phyloP scores from a whole-genome alignment of 2,888 invertebrate genomes.

The Caenorhabditis sp. region DNA sequence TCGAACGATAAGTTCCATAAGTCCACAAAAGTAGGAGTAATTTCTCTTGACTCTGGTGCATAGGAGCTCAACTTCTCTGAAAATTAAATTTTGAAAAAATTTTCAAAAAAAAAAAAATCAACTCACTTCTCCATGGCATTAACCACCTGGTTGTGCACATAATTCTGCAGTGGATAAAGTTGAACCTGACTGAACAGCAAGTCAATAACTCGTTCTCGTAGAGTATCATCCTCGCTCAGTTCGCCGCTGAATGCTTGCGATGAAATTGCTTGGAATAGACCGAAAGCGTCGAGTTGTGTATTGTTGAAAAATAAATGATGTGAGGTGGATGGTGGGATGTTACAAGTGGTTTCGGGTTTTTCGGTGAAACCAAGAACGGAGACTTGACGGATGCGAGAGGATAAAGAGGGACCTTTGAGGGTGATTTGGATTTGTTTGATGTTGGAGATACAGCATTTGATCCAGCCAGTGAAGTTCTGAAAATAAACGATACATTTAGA shows the following conservation, averaged over 20 bases:
- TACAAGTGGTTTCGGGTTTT: background rate
- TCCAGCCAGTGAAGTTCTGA: slow-evolving; percentile 79
- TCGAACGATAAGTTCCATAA: slow-evolving; percentile 64
- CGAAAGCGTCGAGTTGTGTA: slow-evolving; percentile 72
- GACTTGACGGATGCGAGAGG: slow-evolving; percentile 38
- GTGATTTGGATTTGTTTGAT: slow-evolving; percentile 78
- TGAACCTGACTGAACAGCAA: slow-evolving; percentile 69
- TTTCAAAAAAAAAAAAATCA: background rate
- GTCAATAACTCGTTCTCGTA: slow-evolving; percentile 68
- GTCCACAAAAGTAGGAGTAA: slow-evolving; percentile 68
- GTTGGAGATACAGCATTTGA: slow-evolving; percentile 77
- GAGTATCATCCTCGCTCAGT: slow-evolving; percentile 61
- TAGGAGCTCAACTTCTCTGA: slow-evolving; percentile 61
- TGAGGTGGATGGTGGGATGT: slow-evolving; percentile 59
- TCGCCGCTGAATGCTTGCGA: slow-evolving; percentile 73
- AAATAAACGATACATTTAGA: too few relatives aligned
- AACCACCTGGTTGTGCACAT: slow-evolving; percentile 69
- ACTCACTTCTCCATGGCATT: slow-evolving; percentile 62
- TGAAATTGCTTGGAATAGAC: slow-evolving; percentile 87
- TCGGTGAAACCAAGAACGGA: slow-evolving; percentile 41
- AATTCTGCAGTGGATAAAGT: slow-evolving; percentile 68
- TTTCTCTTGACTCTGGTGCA: slow-evolving; percentile 64
- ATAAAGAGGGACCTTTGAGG: slow-evolving; percentile 81
- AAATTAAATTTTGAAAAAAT: slow-evolving; percentile 6
- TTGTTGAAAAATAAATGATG: slow-evolving; percentile 73